These are phyloP conservation scores for Hirtodrosophila alboralis DNA, from an alignment of 2,888 invertebrate genomes.

Conservation along the genomic window DNA sequence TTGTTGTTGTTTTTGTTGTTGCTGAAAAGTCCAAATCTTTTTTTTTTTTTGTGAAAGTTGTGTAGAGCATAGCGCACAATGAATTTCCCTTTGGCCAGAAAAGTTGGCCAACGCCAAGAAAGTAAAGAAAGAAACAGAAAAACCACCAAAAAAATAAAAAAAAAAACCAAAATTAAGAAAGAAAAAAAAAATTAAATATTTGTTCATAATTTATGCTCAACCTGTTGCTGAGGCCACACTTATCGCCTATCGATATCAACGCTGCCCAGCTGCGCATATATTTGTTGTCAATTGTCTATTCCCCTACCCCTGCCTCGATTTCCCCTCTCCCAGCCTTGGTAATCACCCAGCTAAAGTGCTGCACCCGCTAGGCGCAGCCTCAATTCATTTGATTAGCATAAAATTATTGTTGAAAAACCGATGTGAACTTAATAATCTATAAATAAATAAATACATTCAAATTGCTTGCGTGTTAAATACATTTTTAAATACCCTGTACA, in stretches of 20 bases:
- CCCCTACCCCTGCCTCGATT: not conserved
- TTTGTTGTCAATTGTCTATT: constrained; percentile 24
- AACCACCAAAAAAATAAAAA: constrained; percentile 10
- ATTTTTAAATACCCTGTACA: too few relatives aligned
- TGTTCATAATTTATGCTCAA: constrained; percentile 72
- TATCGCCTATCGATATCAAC: constrained; percentile 45
- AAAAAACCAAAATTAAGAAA: too few relatives aligned
- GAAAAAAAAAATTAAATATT: constrained; percentile 18
- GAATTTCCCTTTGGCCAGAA: constrained; percentile 58
- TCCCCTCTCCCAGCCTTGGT: constrained; percentile 1
- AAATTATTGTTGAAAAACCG: constrained; percentile 29
- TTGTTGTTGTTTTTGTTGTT: constrained; percentile 24
- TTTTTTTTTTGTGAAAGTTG: constrained; percentile 76
- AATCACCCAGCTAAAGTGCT: not conserved
- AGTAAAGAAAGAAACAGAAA: constrained; percentile 17
- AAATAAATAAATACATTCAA: constrained; percentile 26
- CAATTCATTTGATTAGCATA: constrained; percentile 40
- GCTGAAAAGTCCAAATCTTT: constrained; percentile 33
- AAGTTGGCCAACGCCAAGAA: constrained; percentile 49
- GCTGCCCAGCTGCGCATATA: constrained; percentile 44
- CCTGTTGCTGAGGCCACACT: constrained; percentile 59
- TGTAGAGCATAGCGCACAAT: constrained; percentile 27
- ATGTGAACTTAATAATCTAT: constrained; percentile 15
- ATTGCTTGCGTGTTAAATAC: constrained; percentile 2
- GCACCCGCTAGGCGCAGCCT: constrained; percentile 2